A percentile compares a stretch with the other conserved stretches of the same genome.
These are phyloP conservation scores for Acanthoscelides obtectus DNA, from an alignment of 2,888 invertebrate species.

Conservation along the genomic window DNA sequence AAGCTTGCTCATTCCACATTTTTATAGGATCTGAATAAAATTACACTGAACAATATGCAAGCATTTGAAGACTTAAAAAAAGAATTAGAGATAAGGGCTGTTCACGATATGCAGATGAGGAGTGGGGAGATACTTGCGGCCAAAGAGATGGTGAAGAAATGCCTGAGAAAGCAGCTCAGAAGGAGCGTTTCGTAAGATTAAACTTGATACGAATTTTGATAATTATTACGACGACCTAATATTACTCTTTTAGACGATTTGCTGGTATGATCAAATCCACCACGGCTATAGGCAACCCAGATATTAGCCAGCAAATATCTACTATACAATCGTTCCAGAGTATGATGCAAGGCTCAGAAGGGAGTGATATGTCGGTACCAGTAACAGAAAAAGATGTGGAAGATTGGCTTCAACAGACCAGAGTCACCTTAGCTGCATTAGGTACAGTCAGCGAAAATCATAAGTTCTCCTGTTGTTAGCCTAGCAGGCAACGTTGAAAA, in stretches of 20 bases:
- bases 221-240: too few species aligned
- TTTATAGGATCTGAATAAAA: constrained; percentile 38
- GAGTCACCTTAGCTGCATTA: constrained; percentile 22
- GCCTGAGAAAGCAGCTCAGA: neutral
- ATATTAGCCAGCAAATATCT: constrained; percentile 3
- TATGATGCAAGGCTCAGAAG: constrained; percentile 3
- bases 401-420: constrained; percentile 26
- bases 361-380: constrained; percentile 5
- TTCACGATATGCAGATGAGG: constrained; percentile 31
- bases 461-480: too few species aligned
- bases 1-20: neutral
- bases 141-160: constrained; percentile 12
- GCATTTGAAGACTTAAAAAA: constrained; percentile 31
- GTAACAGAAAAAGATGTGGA: constrained; percentile 16
- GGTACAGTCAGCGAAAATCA: constrained; percentile 21
- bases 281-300: neutral
- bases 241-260: neutral
- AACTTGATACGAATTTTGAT: too few species aligned
- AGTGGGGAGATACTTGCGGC: constrained; percentile 21
- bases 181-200: neutral
- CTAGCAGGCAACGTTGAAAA: too few species aligned
- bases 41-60: constrained; percentile 35
- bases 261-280: neutral
- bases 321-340: constrained; percentile 12
- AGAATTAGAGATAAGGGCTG: constrained; percentile 30